phyloP scores from a whole-genome alignment of 2,888 invertebrate genomes.

The Tetragonula carbonaria region DNA sequence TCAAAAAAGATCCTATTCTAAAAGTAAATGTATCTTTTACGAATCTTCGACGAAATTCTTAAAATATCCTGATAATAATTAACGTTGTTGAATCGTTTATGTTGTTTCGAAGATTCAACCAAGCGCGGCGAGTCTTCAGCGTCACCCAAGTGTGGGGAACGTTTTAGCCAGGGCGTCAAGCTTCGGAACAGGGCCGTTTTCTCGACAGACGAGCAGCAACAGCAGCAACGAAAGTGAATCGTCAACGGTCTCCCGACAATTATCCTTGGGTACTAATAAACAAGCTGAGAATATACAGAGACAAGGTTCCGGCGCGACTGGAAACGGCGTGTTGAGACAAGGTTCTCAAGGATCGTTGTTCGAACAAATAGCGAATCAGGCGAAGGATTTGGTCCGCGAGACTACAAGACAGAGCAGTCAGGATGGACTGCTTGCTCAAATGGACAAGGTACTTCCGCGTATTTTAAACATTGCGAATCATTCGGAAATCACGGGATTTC shows the following conservation, averaged over 20 bases:
- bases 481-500: background rate
- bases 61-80: background rate
- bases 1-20: background rate
- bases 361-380: constrained; percentile 94
- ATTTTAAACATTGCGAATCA: background rate
- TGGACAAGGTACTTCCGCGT: constrained; percentile 91
- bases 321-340: constrained; percentile 87
- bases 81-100: background rate
- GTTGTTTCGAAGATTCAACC: background rate
- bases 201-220: background rate
- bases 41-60: background rate
- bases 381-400: constrained; percentile 94
- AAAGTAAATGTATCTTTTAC: background rate
- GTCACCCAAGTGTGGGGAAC: constrained; percentile 86
- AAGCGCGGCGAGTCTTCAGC: background rate
- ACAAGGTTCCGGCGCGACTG: constrained; percentile 70
- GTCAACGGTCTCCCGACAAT: background rate
- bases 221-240: constrained; percentile 1
- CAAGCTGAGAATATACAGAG: constrained; percentile 55
- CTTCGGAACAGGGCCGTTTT: background rate
- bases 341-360: constrained; percentile 93
- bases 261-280: constrained; percentile 48
- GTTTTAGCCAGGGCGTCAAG: background rate
- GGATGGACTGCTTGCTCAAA: constrained; percentile 93
- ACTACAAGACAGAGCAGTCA: constrained; percentile 95